These are phyloP conservation scores for Listronotus oregonensis DNA, from an alignment of 1,140 invertebrate species.

Conservation along the genomic window DNA sequence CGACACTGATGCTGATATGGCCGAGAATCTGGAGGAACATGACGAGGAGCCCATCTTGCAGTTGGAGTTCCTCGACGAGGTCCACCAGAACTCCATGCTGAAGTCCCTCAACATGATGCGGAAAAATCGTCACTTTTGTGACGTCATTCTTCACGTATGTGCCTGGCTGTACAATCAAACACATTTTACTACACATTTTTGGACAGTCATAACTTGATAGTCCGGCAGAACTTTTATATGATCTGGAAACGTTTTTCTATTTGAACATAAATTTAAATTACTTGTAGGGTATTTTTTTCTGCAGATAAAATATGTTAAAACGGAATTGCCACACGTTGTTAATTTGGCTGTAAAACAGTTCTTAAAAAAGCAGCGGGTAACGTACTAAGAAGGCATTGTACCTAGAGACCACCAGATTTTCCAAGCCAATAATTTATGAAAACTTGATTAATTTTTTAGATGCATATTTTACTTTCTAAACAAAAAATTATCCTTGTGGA, in stretches of 20 bases:
- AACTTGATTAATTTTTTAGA: too few species aligned
- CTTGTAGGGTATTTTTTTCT: too few species aligned
- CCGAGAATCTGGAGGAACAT: conserved; percentile 28
- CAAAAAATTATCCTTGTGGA: too few species aligned
- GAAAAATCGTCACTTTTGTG: conserved; percentile 78
- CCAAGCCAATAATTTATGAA: too few species aligned
- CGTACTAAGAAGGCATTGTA: too few species aligned
- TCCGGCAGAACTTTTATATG: conserved; percentile 22
- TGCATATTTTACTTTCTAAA: too few species aligned
- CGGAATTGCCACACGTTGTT: too few species aligned
- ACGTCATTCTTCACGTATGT: conserved; percentile 77
- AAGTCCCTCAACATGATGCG: conserved; percentile 73
- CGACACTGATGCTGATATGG: conserved; percentile 17
- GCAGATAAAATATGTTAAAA: too few species aligned
- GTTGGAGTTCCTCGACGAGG: conserved; percentile 60
- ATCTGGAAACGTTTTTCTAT: conserved; percentile 17
- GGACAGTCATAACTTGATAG: conserved; percentile 12
- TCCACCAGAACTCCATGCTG: conserved; percentile 63
- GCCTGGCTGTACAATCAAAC: conserved; percentile 52
- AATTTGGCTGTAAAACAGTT: too few species aligned
- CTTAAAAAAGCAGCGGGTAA: too few species aligned
- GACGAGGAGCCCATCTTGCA: conserved; percentile 41
- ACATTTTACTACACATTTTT: conserved; percentile 42
- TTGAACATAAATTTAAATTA: not conserved
- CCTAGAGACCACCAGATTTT: too few species aligned